A percentile compares a stretch with the other conserved stretches of the same genome.
phyloP scores from a whole-genome alignment of 2,113 vertebrate species.

The Herpetotheres cachinnans region DNA sequence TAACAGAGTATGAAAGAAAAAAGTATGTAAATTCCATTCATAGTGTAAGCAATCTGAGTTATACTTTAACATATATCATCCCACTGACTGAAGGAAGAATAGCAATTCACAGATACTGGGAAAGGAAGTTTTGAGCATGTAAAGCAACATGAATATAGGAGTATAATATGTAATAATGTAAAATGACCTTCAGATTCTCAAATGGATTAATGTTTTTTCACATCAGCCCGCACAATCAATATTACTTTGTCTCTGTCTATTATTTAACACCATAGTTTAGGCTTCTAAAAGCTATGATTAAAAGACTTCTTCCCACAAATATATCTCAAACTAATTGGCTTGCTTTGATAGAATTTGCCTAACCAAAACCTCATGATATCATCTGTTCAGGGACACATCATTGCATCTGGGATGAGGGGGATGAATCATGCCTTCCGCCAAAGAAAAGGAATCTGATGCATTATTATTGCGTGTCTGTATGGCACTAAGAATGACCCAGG shows the following conservation, averaged over 20 bases:
- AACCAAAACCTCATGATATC: not conserved
- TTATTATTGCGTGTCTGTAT: not conserved
- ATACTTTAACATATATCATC: not conserved
- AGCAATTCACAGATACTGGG: not conserved
- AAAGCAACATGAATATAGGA: not conserved
- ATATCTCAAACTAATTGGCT: not conserved
- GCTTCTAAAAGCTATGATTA: conserved; percentile 38
- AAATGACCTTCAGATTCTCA: not conserved
- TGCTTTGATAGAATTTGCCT: not conserved
- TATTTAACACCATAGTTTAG: not conserved
- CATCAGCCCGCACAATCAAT: not conserved
- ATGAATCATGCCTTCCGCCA: not conserved
- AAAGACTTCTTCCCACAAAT: conserved; percentile 27
- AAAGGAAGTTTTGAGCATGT: not conserved
- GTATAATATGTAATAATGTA: not conserved
- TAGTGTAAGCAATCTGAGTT: not conserved
- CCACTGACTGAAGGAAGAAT: not conserved
- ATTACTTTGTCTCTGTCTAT: not conserved
- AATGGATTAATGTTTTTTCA: not conserved
- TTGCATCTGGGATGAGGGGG: not conserved
- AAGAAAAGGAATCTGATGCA: not conserved
- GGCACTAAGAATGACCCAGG: not conserved
- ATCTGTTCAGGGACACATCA: not conserved
- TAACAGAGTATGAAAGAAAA: not conserved
- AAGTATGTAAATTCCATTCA: not conserved